Percentiles rank a stretch among this genome's conserved stretches.
Conservation (phyloP, 37 sponge, comb jelly and placozoan species). For the Geodia barretti region DNA sequence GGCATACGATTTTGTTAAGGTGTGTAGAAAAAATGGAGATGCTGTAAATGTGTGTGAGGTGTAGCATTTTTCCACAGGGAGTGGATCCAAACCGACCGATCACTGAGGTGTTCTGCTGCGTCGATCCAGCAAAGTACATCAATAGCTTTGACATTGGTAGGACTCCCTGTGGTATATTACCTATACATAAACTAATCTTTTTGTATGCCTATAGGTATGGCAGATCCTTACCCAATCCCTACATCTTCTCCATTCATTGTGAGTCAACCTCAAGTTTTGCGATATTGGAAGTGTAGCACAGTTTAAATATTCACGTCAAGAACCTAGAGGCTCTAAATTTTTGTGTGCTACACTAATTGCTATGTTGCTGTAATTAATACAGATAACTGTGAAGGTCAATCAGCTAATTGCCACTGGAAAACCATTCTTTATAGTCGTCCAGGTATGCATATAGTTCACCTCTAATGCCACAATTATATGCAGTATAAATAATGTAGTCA, state of each 20-base stretch:
- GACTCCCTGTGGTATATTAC: neutral
- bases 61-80: neutral
- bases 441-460: neutral
- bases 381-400: constrained; percentile 3
- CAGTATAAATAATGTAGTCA: neutral
- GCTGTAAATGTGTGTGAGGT: neutral
- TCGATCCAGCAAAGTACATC: constrained; percentile 9
- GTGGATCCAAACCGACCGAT: constrained; percentile 25
- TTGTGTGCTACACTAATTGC: neutral
- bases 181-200: neutral
- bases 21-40: neutral
- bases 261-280: too few species aligned
- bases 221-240: constrained; percentile 26
- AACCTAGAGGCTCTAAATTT: neutral
- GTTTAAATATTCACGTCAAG: too few species aligned
- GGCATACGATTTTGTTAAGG: constrained; percentile 33
- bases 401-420: constrained; percentile 9
- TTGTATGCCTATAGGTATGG: constrained; percentile 5
- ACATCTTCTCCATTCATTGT: constrained; percentile 9
- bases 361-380: neutral
- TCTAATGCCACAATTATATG: too few species aligned
- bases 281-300: too few species aligned
- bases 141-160: constrained; percentile 17
- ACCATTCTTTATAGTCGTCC: constrained; percentile 13
- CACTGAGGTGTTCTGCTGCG: constrained; percentile 25